Percentiles rank a stretch among this genome's conserved stretches.
These are phyloP conservation scores for Microplitis manilae DNA, from an alignment of 2,888 invertebrate genomes.

Conservation along the genomic window DNA sequence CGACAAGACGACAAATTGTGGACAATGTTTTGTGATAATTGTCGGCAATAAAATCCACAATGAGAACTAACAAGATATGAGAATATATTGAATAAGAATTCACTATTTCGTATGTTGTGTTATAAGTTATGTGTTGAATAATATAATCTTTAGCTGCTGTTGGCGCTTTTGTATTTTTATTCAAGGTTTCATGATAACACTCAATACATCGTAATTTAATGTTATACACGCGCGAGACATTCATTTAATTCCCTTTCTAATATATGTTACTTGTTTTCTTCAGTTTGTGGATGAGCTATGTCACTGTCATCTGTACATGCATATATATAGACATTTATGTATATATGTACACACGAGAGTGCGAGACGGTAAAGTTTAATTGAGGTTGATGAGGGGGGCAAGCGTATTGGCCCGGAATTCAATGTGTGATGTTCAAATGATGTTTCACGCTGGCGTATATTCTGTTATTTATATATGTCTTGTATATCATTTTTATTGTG, in stretches of 20 bases:
- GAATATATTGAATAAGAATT: background rate
- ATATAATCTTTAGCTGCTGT: background rate
- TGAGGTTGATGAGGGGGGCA: constrained; percentile 72
- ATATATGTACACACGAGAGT: background rate
- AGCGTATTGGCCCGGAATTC: constrained; percentile 72
- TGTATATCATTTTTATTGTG: background rate
- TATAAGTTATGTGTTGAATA: background rate
- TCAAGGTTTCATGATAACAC: background rate
- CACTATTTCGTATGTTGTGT: background rate
- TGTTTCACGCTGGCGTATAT: constrained; percentile 58
- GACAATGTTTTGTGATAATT: background rate
- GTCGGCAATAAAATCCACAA: background rate
- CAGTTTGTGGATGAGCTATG: background rate
- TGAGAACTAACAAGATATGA: background rate
- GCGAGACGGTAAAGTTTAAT: constrained; percentile 67
- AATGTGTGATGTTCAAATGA: constrained; percentile 64
- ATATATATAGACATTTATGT: background rate
- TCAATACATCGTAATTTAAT: background rate
- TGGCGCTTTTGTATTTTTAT: background rate
- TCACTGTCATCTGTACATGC: background rate
- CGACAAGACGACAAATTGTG: background rate
- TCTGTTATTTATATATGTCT: constrained; percentile 5
- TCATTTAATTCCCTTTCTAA: constrained; percentile 1
- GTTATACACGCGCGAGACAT: background rate
- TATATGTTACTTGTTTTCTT: background rate